Percentiles rank a stretch among this genome's conserved stretches.
Conservation (phyloP, 2,888 invertebrate species). For the Tetragnatha montana region DNA sequence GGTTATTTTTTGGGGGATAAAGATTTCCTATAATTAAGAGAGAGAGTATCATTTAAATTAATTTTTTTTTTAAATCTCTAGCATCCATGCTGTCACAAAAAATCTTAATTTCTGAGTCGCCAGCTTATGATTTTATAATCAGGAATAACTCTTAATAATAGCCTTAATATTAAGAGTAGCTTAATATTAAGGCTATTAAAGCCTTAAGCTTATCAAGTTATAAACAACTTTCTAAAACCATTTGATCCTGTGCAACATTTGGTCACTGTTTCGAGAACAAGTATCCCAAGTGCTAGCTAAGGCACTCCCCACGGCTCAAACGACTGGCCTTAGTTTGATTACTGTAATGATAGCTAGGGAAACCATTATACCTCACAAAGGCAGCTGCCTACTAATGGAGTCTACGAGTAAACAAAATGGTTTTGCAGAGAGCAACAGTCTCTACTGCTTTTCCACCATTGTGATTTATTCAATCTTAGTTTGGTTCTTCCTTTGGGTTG, state of each 20-base stretch:
- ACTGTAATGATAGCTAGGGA: conserved; percentile 47
- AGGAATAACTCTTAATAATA: background rate
- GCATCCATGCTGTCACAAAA: no score
- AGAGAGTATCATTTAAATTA: no score
- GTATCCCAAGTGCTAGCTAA: conserved; percentile 4
- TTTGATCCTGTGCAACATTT: background rate
- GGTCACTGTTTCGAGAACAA: conserved; percentile 6
- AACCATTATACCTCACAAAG: background rate
- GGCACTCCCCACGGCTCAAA: conserved; percentile 47
- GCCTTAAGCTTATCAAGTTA: background rate
- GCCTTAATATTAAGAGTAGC: background rate
- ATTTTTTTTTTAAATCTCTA: no score
- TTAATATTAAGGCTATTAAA: no score
- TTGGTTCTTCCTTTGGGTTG: no score
- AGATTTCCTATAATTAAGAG: no score
- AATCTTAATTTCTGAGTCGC: background rate
- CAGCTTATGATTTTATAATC: background rate
- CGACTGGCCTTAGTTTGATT: conserved; percentile 45
- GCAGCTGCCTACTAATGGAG: no score
- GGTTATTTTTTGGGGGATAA: no score
- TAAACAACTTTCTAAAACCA: background rate
- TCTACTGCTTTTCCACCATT: no score
- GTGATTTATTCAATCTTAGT: no score
- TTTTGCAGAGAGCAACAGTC: background rate
- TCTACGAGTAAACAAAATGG: no score